Evolutionary conservation across 1,140 invertebrate species (phyloP).

Genomic region (Saccostrea echinata): DNA sequence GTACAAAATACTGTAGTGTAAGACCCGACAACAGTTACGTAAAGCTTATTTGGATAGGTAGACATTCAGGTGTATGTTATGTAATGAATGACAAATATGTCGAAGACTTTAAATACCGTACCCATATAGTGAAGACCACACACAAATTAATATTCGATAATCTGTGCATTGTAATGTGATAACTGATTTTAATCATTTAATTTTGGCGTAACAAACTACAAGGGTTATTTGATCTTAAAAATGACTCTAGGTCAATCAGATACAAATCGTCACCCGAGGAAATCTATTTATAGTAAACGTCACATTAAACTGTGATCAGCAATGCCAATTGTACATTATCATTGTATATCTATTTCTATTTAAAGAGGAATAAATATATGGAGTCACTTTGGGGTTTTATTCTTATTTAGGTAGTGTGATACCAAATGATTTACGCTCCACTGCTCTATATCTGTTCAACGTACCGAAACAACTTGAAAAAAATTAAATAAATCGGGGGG

Average conservation of each 20-base stretch:
- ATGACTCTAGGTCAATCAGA: not conserved
- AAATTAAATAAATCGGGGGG: too few relatives aligned
- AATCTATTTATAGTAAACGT: not conserved
- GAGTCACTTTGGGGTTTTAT: not conserved
- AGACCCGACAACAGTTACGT: not conserved
- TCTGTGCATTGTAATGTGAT: not conserved
- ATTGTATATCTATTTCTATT: not conserved
- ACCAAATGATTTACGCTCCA: not conserved
- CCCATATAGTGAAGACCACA: not conserved
- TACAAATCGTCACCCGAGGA: not conserved
- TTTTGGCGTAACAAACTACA: not conserved
- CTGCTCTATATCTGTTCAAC: not conserved
- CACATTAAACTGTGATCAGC: not conserved
- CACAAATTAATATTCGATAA: not conserved
- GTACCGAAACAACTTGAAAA: too few relatives aligned
- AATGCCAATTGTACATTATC: not conserved
- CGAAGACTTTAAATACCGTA: too few relatives aligned
- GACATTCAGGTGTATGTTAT: not conserved
- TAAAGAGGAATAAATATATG: not conserved
- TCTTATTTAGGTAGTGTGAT: not conserved
- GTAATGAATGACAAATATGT: not conserved
- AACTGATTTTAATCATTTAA: not conserved
- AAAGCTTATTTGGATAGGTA: not conserved
- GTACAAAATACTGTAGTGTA: not conserved
- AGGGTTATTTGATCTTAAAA: not conserved